Conservation (phyloP, 2,113 vertebrate genomes). For the Cyprinodon tularosa region DNA sequence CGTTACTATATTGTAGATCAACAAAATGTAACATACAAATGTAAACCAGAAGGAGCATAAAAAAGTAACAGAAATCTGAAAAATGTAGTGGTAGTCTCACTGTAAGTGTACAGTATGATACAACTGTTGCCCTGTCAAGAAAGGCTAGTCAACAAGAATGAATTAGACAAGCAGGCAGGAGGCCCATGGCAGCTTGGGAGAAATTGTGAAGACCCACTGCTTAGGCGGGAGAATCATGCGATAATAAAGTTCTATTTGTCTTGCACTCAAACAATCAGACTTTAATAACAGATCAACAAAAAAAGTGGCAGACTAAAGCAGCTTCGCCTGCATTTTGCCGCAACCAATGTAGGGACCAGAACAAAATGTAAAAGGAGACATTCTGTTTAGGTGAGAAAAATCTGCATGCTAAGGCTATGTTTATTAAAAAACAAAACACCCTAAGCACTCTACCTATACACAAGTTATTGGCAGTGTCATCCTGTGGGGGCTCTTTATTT, state of each 20-base stretch:
- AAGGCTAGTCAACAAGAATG: background rate
- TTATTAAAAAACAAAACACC: too few relatives aligned
- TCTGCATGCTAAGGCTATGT: background rate
- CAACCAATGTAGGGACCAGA: background rate
- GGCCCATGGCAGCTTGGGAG: too few relatives aligned
- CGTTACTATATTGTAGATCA: background rate
- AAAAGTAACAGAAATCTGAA: background rate
- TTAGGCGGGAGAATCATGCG: too few relatives aligned
- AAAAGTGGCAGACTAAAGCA: background rate
- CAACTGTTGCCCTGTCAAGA: background rate
- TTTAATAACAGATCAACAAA: background rate
- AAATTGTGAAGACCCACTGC: too few relatives aligned
- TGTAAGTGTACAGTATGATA: background rate
- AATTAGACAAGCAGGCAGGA: background rate
- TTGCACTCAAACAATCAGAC: too few relatives aligned
- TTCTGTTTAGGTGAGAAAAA: background rate
- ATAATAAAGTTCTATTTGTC: background rate
- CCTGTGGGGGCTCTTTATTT: background rate
- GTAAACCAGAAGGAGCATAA: background rate
- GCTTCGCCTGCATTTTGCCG: background rate
- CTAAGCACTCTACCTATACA: too few relatives aligned
- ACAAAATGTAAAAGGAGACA: background rate
- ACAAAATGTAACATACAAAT: background rate
- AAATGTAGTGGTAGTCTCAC: background rate
- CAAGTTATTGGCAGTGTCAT: background rate